These are phyloP conservation scores for Neuroscelio doddi DNA, from an alignment of 2,888 invertebrate genomes.

Conservation along the genomic window DNA sequence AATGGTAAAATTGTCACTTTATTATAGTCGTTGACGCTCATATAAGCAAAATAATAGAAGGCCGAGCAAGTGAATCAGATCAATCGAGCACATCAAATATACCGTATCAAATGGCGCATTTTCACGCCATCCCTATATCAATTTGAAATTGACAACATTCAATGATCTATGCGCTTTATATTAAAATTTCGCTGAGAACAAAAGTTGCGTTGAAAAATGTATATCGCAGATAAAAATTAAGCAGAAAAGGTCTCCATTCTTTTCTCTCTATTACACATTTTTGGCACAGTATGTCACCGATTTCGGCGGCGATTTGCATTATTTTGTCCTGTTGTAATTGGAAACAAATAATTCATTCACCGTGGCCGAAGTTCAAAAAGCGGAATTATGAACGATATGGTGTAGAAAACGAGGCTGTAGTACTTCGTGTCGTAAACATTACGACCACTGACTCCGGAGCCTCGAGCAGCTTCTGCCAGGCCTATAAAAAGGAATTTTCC, in stretches of 20 bases:
- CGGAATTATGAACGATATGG: conserved; percentile 50
- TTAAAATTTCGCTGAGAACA: conserved; percentile 38
- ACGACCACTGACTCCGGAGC: conserved; percentile 57
- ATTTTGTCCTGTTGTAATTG: conserved; percentile 53
- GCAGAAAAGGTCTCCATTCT: conserved; percentile 38
- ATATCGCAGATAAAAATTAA: conserved; percentile 43
- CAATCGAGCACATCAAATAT: conserved; percentile 20
- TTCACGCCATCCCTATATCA: conserved; percentile 31
- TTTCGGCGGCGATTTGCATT: conserved; percentile 52
- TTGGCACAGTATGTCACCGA: conserved; percentile 61
- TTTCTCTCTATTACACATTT: conserved; percentile 39
- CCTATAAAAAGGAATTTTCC: conserved; percentile 52
- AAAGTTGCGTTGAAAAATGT: conserved; percentile 34
- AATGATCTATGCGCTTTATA: conserved; percentile 45
- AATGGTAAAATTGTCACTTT: conserved; percentile 54
- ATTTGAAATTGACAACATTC: conserved; percentile 45
- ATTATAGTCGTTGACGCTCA: conserved; percentile 56
- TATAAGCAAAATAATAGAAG: conserved; percentile 56
- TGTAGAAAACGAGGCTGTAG: conserved; percentile 46
- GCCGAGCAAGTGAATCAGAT: conserved; percentile 47
- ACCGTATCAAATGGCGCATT: conserved; percentile 19
- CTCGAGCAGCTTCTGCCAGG: conserved; percentile 67
- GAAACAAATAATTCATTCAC: conserved; percentile 58
- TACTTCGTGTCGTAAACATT: conserved; percentile 45
- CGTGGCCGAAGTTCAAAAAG: conserved; percentile 56